Conservation (phyloP, 1,140 invertebrate genomes). For the Trichonephila clavipes region DNA sequence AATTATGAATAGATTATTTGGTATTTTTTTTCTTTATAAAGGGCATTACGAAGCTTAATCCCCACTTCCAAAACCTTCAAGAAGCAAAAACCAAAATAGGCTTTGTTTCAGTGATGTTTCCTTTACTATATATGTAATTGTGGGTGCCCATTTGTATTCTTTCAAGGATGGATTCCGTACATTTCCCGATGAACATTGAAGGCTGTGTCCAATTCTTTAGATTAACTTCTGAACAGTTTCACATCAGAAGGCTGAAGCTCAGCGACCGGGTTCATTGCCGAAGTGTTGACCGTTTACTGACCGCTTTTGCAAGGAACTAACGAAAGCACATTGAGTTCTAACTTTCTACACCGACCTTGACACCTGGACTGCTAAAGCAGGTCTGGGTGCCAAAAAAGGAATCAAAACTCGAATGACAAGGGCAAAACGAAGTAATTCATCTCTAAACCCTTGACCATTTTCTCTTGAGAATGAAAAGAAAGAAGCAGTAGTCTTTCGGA, state of each 20-base stretch:
- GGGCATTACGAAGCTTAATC: neutral
- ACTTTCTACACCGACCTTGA: constrained; percentile 41
- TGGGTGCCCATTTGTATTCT: neutral
- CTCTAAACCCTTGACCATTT: constrained; percentile 62
- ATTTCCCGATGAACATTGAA: neutral
- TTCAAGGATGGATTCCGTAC: neutral
- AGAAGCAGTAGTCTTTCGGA: neutral
- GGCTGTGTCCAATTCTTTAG: neutral
- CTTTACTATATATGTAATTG: constrained; percentile 32
- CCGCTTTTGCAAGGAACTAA: neutral
- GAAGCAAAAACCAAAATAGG: neutral
- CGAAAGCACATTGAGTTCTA: constrained; percentile 3
- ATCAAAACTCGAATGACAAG: constrained; percentile 44
- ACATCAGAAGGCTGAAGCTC: constrained; percentile 1
- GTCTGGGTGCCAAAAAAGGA: constrained; percentile 70
- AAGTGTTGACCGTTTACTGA: neutral
- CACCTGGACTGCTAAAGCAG: constrained; percentile 7
- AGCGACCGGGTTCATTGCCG: constrained; percentile 9
- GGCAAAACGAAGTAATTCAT: constrained; percentile 9
- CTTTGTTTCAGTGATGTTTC: neutral
- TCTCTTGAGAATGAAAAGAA: neutral
- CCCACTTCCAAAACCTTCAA: neutral
- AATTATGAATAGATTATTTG: neutral
- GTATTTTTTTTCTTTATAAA: neutral
- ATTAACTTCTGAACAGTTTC: neutral